Conservation (phyloP, 2,797 vertebrate species). For the Dallia pectoralis region DNA sequence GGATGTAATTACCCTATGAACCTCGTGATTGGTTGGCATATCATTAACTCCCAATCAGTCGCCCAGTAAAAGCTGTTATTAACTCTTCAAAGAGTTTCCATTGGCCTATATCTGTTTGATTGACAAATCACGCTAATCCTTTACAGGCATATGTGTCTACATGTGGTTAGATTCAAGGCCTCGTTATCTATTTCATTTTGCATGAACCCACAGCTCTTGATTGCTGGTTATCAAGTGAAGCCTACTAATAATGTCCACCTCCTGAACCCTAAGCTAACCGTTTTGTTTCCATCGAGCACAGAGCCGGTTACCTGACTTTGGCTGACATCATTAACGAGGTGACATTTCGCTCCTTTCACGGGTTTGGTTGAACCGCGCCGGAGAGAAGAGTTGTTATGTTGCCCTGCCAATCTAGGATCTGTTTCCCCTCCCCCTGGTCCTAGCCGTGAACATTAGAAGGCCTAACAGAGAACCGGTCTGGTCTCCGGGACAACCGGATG, state of each 20-base stretch:
- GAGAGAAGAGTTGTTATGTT: too few relatives aligned
- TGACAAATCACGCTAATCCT: conserved; percentile 14
- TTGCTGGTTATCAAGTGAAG: neutral
- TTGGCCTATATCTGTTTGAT: conserved; percentile 6
- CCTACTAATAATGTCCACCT: neutral
- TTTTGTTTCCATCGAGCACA: neutral
- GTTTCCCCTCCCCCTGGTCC: neutral
- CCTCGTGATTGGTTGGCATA: neutral
- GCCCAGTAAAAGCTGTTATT: neutral
- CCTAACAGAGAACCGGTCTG: neutral
- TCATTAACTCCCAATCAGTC: neutral
- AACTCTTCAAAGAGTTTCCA: conserved; percentile 5
- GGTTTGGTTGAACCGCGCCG: too few relatives aligned
- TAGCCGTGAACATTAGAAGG: neutral
- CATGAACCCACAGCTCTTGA: neutral
- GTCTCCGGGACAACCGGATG: neutral
- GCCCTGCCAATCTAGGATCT: too few relatives aligned
- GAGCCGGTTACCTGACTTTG: too few relatives aligned
- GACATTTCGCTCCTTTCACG: too few relatives aligned
- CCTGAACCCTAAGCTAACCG: neutral
- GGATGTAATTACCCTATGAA: neutral
- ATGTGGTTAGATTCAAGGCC: neutral
- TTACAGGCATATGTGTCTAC: neutral
- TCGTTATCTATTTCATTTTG: neutral
- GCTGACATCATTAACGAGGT: too few relatives aligned